Base-by-base conservation (phyloP, 2,113 vertebrate species). In the Meleagris gallopavo region DNA sequence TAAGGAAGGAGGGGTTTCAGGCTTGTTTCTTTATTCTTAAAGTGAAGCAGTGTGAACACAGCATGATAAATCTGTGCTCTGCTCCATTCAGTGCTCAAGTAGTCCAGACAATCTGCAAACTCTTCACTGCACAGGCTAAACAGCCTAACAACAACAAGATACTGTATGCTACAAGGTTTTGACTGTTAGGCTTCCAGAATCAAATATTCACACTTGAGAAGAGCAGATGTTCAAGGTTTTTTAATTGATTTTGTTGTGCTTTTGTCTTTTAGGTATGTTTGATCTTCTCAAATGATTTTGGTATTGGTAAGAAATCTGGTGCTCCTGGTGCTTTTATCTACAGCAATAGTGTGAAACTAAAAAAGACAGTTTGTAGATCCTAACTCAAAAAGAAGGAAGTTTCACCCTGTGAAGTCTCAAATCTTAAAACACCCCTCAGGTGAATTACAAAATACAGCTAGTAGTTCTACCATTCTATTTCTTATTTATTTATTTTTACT, bases 101-200 rank as follows among this genome's bases (percentile, higher is more conserved):
- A 62, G 15, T 78, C 41, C 27, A n/a, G 22, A 58, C 10, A n/a
- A 62, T 9, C 34, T 67, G 13, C 14, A 64, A 60, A 27, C 8
- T 38, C 73, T 66, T 74, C 65, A 30, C 20, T 8, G n/a, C 50
- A 40, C 50, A 6, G 50, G 10, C 20, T 52, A 55, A 84, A 46
- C 0, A 70, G 13, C 0, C 1, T 52, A 74, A 65, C 7, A 76
- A 69, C 0, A 5, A 40, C 11, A 64, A 54, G 4, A n/a, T 38
- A 60, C 17, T 29, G 19, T 8, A 58, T 5, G 14, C 7, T 15
- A 62, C 32, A 65, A 58, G 58, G 22, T 84, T 55, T 46, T 62
- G 45, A 34, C 25, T 16, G 27, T n/a, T 40, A 61, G 45, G 24
- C 9, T 75, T 66, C 8, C 10, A 2, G n/a, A 22, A 70, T 15